These are phyloP conservation scores for Cephus spinipes DNA, from an alignment of 2,888 invertebrate genomes.

Conservation along the genomic window DNA sequence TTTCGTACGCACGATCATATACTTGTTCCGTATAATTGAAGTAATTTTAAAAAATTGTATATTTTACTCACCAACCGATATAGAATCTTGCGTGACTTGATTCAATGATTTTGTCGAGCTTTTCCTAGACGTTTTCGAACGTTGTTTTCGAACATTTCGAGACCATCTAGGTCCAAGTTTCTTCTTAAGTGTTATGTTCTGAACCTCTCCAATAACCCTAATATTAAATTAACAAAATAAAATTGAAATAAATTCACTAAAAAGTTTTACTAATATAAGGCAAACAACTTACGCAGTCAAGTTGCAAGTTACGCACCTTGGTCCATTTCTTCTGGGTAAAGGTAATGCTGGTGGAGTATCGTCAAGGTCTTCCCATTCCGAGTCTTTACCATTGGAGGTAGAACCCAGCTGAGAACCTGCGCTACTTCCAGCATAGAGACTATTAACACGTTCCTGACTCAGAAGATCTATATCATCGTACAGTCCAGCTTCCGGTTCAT, in stretches of 20 bases:
- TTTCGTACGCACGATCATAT: too few relatives aligned
- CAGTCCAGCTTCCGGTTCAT: conserved; percentile 36
- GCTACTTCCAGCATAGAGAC: conserved; percentile 53
- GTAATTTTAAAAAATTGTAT: background rate
- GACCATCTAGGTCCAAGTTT: conserved; percentile 68
- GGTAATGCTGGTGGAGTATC: conserved; percentile 33
- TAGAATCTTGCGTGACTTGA: conserved; percentile 28
- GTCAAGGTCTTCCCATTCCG: conserved; percentile 61
- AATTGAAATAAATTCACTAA: background rate
- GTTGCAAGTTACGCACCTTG: conserved; percentile 1
- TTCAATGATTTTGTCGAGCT: conserved; percentile 36
- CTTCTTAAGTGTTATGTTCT: conserved; percentile 33
- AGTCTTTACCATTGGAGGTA: conserved; percentile 50
- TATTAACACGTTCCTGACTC: conserved; percentile 57
- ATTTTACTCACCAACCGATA: conserved; percentile 29
- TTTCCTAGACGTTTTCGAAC: conserved; percentile 71
- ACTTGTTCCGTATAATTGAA: background rate
- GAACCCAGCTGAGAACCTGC: conserved; percentile 38
- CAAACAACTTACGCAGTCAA: background rate
- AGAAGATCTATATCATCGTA: conserved; percentile 51
- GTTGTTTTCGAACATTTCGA: conserved; percentile 74
- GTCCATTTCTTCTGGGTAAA: conserved; percentile 25
- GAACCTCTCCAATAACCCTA: conserved; percentile 16
- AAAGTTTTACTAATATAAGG: background rate
- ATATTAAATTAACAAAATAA: conserved; percentile 14